Evolutionary conservation across 2,113 vertebrate genomes (phyloP).

Genomic region (Odocoileus virginianus): DNA sequence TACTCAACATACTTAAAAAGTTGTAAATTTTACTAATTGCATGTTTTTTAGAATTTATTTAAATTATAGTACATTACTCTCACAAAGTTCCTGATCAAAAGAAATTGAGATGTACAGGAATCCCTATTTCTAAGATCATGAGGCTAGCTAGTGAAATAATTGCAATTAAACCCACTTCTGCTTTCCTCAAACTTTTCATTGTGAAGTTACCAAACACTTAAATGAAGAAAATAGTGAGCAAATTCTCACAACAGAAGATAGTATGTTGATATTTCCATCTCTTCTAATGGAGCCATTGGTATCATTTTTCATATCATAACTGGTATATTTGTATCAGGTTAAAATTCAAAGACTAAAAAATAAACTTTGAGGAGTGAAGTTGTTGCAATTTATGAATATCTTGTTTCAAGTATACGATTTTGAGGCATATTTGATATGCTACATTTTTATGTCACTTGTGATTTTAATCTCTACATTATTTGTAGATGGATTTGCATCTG

Average conservation of each 20-base stretch:
- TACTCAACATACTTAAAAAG: neutral
- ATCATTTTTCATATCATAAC: neutral
- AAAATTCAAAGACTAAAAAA: neutral
- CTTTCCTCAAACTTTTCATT: neutral
- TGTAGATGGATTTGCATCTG: neutral
- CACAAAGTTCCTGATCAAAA: neutral
- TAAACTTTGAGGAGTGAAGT: neutral
- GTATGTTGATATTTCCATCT: neutral
- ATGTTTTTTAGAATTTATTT: neutral
- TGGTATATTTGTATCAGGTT: neutral
- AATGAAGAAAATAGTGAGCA: neutral
- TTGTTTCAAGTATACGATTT: neutral
- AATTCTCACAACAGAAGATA: neutral
- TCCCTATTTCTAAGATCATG: neutral
- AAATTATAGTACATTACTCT: neutral
- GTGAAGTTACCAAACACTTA: neutral
- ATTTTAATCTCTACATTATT: neutral
- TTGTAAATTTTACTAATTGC: neutral
- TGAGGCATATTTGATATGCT: neutral
- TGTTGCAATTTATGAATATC: neutral
- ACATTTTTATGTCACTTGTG: neutral
- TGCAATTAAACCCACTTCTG: neutral
- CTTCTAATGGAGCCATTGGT: neutral
- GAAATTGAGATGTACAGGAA: neutral
- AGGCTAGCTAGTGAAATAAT: neutral